Evolutionary conservation across 1,140 invertebrate genomes (phyloP).

Genomic region (Coenobita brevimanus): DNA sequence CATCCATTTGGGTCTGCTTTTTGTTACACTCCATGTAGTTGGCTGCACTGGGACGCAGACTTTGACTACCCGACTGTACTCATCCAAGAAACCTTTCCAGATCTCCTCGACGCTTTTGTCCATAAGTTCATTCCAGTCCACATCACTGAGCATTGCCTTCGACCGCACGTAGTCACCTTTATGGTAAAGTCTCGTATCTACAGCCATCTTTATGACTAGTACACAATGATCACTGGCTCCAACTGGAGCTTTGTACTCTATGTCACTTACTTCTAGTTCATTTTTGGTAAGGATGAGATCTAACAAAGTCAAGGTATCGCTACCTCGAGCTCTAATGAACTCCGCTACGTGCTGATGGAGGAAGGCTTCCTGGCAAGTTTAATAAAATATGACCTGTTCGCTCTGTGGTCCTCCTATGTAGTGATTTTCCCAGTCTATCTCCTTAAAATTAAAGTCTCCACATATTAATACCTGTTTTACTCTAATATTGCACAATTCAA

Average conservation of each 20-base stretch:
- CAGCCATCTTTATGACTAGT: background rate
- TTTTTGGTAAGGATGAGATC: conserved; percentile 23
- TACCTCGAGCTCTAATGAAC: background rate
- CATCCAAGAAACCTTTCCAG: background rate
- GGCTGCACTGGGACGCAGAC: background rate
- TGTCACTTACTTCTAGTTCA: background rate
- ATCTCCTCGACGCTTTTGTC: background rate
- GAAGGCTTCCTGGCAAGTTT: background rate
- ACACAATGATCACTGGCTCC: conserved; percentile 1
- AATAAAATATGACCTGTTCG: background rate
- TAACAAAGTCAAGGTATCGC: background rate
- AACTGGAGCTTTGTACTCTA: conserved; percentile 29
- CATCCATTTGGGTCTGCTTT: conserved; percentile 2
- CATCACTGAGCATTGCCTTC: background rate
- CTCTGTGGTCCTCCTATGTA: background rate
- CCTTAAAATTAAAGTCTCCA: conserved; percentile 26
- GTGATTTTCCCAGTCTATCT: background rate
- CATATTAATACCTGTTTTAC: background rate
- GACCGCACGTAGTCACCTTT: background rate
- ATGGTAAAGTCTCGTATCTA: background rate
- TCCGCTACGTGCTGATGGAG: background rate
- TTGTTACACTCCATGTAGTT: background rate
- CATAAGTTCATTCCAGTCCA: background rate
- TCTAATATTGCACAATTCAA: conserved; percentile 2
- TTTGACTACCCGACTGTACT: background rate